A percentile compares a stretch with the other conserved stretches of the same genome.
These are phyloP conservation scores for Emydocephalus ijimae DNA, from an alignment of 2,113 vertebrate genomes.

Conservation along the genomic window DNA sequence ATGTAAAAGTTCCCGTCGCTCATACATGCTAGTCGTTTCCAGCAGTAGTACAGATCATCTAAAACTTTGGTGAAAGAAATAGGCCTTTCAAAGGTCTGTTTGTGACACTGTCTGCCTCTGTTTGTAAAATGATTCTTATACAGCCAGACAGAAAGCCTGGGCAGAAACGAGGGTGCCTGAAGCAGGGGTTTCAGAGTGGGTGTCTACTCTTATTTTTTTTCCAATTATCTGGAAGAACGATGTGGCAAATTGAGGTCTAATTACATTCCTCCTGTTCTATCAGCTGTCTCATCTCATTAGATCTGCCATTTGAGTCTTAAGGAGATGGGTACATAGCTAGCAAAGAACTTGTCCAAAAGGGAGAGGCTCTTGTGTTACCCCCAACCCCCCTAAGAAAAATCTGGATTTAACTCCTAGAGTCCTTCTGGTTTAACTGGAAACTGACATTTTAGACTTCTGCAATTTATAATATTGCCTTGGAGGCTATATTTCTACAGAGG, in stretches of 20 bases:
- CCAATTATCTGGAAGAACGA: constrained; percentile 12
- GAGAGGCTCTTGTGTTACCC: neutral
- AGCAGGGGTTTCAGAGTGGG: constrained; percentile 2
- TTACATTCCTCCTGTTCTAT: constrained; percentile 21
- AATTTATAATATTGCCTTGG: neutral
- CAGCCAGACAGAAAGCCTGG: neutral
- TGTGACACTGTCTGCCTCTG: neutral
- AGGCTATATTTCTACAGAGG: neutral
- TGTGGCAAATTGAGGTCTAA: constrained; percentile 26
- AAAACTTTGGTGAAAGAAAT: neutral
- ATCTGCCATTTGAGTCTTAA: neutral
- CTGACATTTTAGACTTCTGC: neutral
- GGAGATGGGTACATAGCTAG: neutral
- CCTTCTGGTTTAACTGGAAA: neutral
- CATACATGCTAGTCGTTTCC: too few relatives aligned
- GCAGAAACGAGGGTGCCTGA: neutral
- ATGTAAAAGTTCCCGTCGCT: too few relatives aligned
- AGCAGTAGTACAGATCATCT: neutral
- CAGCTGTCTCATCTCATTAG: constrained; percentile 21
- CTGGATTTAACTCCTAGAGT: neutral
- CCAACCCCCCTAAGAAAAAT: neutral
- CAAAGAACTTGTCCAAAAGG: neutral
- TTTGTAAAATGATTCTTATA: neutral
- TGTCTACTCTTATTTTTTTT: neutral
- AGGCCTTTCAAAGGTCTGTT: neutral